Evolutionary conservation across 2,888 invertebrate species (phyloP), one percentile per base, ranked within the genome.

Genomic region (Antitype chi): DNA sequence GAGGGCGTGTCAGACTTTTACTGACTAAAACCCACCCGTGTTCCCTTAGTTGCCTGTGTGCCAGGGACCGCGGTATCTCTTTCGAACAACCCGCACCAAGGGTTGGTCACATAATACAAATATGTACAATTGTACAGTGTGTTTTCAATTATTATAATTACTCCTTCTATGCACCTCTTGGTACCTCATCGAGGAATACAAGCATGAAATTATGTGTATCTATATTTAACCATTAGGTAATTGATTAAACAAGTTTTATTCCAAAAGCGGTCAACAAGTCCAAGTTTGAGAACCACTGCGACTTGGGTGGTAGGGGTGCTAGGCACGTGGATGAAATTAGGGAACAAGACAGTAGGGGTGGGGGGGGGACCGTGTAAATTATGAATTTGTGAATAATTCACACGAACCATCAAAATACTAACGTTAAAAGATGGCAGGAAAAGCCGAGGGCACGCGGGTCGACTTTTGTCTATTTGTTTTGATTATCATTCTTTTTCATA

Each of bases 371-470:
- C 82, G 88, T 85, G 85, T 80, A 90, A 90, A 91, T 92, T 93
- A 92, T 92, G 90, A 91, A 91, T 92, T 93, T 92, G 90, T 93
- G 93, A 94, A 94, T 94, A 90, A 94, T 93, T 94, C 91, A 93
- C 91, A 88, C 89, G 87, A 87, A 85, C 83, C 92, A 91, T 93
- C 93, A 92, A 92, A 92, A 93, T 90, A 93, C 92, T 93, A 91
- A 93, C 91, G 92, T 90, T 89, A 88, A 90, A 91, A 90, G 88
- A 87, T 89, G 88, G 87, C 38, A 77, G 81, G 71, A 73, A 70
- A 78, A 71, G 60, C 70, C 38, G 47, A 13, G 25, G 60, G 23
- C 67, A 77, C 73, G 73, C 55, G 9, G 57, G 55, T 20, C 63
- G 15, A 1, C 2, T 49, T 38, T 68, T 69, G 20, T 70, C n/a